Conservation (phyloP, 2,113 vertebrate genomes). For the Erythrocercus mccallii region DNA sequence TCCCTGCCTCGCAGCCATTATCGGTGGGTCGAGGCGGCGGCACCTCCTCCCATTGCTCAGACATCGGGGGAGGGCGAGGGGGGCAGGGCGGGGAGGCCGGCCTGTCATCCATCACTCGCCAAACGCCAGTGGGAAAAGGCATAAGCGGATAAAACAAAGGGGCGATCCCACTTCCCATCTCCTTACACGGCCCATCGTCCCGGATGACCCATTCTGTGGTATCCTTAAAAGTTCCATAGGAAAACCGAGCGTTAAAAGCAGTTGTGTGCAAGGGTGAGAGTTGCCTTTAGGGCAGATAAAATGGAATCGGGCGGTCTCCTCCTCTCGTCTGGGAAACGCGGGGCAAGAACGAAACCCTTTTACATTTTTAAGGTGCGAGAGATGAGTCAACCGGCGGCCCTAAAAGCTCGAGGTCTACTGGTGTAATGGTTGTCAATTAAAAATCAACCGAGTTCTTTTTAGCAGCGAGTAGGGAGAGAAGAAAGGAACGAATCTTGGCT, state of each 20-base stretch:
- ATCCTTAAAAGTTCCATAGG: neutral
- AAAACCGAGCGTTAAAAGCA: neutral
- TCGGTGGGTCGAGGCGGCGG: constrained; percentile 12
- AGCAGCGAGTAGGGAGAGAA: neutral
- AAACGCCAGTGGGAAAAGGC: constrained; percentile 62
- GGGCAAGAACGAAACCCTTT: neutral
- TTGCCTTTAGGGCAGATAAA: constrained; percentile 48
- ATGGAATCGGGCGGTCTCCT: neutral
- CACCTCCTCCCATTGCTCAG: constrained; percentile 15
- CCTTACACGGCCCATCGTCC: neutral
- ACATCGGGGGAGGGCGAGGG: neutral
- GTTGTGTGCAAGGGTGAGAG: neutral
- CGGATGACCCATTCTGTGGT: neutral
- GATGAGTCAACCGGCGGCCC: neutral
- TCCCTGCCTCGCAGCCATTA: constrained; percentile 34
- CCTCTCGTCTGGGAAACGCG: neutral
- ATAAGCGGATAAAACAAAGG: constrained; percentile 70
- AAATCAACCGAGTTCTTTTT: neutral
- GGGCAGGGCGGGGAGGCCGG: constrained; percentile 46
- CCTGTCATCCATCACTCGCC: constrained; percentile 74
- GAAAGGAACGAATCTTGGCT: neutral
- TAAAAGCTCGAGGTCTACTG: neutral
- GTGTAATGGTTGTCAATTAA: neutral
- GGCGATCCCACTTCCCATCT: neutral
- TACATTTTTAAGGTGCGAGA: neutral